These are phyloP conservation scores for Tyria jacobaeae DNA, from an alignment of 2,888 invertebrate genomes.

Conservation along the genomic window DNA sequence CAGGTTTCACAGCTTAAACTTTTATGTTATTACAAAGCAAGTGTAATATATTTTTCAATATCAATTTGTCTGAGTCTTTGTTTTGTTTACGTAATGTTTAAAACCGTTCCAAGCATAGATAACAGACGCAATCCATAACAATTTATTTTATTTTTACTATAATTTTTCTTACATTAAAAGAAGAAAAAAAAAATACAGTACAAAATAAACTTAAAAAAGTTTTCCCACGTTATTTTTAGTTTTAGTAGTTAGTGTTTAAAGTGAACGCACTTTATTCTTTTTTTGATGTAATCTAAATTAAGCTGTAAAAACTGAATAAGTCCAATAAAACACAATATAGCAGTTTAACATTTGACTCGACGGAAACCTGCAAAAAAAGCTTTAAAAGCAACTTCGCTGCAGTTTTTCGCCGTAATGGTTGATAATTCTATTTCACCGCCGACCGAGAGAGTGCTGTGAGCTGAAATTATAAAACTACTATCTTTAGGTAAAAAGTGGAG, in stretches of 20 bases:
- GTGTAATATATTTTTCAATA: background rate
- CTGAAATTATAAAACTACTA: conserved; percentile 53
- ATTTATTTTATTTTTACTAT: too few relatives aligned
- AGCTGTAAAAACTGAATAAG: background rate
- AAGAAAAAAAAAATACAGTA: too few relatives aligned
- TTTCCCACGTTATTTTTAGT: background rate
- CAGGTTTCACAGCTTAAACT: background rate
- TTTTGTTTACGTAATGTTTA: background rate
- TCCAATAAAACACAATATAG: conserved; percentile 57
- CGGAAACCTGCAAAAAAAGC: conserved; percentile 55
- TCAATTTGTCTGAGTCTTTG: background rate
- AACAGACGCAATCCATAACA: too few relatives aligned
- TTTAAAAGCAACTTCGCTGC: conserved; percentile 66
- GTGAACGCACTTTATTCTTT: background rate
- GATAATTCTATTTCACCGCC: conserved; percentile 70
- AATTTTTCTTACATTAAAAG: too few relatives aligned
- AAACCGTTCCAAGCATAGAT: too few relatives aligned
- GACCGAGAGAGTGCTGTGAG: conserved; percentile 58
- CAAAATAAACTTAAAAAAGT: too few relatives aligned
- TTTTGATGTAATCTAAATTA: background rate
- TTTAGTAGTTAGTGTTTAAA: background rate
- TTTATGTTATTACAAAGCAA: background rate
- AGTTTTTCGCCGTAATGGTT: conserved; percentile 64
- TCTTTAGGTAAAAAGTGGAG: conserved; percentile 37
- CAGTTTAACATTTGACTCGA: conserved; percentile 55